Percentiles rank a stretch among this genome's conserved stretches.
phyloP scores from a whole-genome alignment of 2,888 invertebrate species.

The Unio delphinus region DNA sequence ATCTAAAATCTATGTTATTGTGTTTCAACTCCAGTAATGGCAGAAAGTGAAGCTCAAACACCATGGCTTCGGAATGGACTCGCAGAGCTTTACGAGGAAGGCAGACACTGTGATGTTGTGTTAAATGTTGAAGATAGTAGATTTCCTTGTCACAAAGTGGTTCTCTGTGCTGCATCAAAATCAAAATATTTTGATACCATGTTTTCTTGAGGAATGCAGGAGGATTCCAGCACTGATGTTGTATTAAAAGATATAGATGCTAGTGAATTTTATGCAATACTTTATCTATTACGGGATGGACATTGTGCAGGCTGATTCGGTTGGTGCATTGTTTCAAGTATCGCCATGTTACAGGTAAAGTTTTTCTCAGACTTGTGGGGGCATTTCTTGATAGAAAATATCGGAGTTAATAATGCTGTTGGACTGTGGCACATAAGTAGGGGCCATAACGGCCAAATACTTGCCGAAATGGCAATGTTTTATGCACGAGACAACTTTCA shows the following conservation, averaged over 20 bases:
- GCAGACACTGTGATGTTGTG: too few relatives aligned
- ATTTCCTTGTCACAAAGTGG: not conserved
- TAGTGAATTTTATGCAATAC: constrained; percentile 22
- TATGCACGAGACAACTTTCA: constrained; percentile 21
- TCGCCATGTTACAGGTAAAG: constrained; percentile 30
- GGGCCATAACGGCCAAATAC: constrained; percentile 16
- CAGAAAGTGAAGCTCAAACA: too few relatives aligned
- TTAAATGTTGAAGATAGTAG: too few relatives aligned
- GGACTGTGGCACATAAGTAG: constrained; percentile 31
- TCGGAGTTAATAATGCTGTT: constrained; percentile 32
- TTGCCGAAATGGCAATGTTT: constrained; percentile 9
- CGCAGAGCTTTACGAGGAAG: too few relatives aligned
- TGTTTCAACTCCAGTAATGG: too few relatives aligned
- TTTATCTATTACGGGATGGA: constrained; percentile 32
- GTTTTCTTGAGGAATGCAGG: constrained; percentile 43
- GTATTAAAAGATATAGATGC: constrained; percentile 19
- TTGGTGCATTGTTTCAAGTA: constrained; percentile 26
- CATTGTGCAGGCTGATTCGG: constrained; percentile 23
- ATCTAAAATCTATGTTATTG: too few relatives aligned
- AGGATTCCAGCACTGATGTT: constrained; percentile 21
- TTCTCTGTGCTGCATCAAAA: constrained; percentile 28
- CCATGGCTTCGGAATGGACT: too few relatives aligned
- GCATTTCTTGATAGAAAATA: constrained; percentile 24
- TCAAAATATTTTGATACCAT: constrained; percentile 44
- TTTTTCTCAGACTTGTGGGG: constrained; percentile 32